Conservation (phyloP, 2,888 invertebrate genomes). For the Zaprionus bogoriensis region DNA sequence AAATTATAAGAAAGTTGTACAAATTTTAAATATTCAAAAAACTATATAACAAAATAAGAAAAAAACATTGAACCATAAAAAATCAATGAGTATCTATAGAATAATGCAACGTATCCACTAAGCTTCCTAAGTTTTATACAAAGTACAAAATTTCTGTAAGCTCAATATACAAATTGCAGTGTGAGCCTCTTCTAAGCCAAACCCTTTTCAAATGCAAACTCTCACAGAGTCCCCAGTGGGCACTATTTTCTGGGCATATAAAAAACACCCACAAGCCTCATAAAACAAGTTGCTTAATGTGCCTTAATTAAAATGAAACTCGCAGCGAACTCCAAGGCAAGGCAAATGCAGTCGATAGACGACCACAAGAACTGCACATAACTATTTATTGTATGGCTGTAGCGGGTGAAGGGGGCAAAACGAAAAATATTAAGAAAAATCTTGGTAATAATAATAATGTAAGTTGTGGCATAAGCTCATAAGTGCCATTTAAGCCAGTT, state of each 20-base stretch:
- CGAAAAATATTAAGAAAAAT: conserved; percentile 51
- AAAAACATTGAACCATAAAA: no score
- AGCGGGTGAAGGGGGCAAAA: conserved; percentile 3
- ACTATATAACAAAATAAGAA: no score
- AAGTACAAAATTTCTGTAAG: no score
- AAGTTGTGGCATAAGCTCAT: conserved; percentile 78
- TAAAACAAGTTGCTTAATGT: conserved; percentile 54
- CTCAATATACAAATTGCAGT: background rate
- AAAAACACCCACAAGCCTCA: conserved; percentile 34
- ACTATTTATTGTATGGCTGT: conserved; percentile 67
- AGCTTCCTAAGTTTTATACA: no score
- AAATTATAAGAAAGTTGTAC: no score
- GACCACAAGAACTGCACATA: conserved; percentile 54
- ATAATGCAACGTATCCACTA: no score
- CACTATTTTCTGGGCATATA: conserved; percentile 10
- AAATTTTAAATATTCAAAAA: no score
- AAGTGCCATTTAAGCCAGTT: conserved; percentile 76
- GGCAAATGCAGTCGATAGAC: conserved; percentile 36
- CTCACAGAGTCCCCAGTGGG: background rate
- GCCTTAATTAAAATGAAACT: conserved; percentile 66
- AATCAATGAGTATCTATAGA: no score
- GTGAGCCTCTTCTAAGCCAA: no score
- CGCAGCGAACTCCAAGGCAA: background rate
- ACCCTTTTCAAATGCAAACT: background rate
- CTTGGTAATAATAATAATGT: conserved; percentile 76